These are phyloP conservation scores for Pterois miles DNA, from an alignment of 2,797 vertebrate species.

Conservation along the genomic window DNA sequence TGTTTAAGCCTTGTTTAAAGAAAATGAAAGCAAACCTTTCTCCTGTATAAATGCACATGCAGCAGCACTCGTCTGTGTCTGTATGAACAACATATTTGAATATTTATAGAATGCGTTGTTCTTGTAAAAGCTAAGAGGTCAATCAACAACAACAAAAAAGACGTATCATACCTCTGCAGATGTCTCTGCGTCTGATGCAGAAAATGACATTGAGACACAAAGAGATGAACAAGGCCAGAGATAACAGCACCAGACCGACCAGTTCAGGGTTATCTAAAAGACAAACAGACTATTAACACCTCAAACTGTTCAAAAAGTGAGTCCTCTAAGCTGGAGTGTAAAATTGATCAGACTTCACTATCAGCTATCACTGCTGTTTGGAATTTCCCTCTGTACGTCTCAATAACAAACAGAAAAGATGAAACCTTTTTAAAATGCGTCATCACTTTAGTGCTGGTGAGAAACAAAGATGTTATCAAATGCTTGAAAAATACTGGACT, in stretches of 20 bases:
- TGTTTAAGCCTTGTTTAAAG: neutral
- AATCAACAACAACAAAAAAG: neutral
- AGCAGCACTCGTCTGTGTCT: conserved; percentile 41
- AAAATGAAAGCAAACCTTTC: conserved; percentile 53
- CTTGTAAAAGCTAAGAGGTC: neutral
- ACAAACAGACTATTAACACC: neutral
- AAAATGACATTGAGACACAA: conserved; percentile 72
- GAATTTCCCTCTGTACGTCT: conserved; percentile 1
- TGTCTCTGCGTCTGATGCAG: conserved; percentile 51
- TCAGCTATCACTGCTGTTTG: neutral
- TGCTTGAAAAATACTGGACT: neutral
- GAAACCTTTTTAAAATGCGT: neutral
- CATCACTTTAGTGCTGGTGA: neutral
- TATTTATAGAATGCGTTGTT: neutral
- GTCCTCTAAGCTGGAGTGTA: neutral
- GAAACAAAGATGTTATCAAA: neutral
- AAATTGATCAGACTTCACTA: neutral
- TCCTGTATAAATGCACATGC: conserved; percentile 16
- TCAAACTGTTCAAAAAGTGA: neutral
- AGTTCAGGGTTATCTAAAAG: fast-evolving
- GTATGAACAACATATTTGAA: conserved; percentile 18
- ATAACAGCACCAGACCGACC: conserved; percentile 30
- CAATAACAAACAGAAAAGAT: neutral
- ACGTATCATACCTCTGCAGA: conserved; percentile 56
- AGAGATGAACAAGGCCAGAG: conserved; percentile 72